Evolutionary conservation across 2,113 vertebrate genomes (phyloP).

Genomic region (Pholis gunnellus): DNA sequence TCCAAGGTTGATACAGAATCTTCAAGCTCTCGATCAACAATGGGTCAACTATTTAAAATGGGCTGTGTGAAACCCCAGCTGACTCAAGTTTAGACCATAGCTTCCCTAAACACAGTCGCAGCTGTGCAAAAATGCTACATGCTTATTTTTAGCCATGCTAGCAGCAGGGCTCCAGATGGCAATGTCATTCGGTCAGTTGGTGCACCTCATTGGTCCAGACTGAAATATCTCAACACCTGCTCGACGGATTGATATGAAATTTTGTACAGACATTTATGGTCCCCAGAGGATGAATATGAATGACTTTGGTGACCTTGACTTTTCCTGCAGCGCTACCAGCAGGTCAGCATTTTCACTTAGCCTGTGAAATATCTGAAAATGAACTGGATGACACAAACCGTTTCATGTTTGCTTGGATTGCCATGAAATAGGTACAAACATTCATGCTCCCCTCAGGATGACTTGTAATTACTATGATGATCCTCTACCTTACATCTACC

Average conservation of each 20-base stretch:
- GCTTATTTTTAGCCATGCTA: conserved; percentile 20
- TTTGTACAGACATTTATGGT: neutral
- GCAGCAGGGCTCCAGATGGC: neutral
- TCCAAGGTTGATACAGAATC: conserved; percentile 14
- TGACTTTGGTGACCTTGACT: neutral
- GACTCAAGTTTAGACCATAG: neutral
- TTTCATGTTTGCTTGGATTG: neutral
- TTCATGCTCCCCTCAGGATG: neutral
- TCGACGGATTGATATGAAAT: neutral
- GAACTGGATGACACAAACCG: neutral
- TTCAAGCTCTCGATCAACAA: conserved; percentile 22
- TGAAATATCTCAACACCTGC: conserved; percentile 11
- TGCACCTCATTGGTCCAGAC: neutral
- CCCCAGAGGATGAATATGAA: neutral
- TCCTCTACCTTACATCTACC: neutral
- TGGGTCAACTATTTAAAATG: neutral
- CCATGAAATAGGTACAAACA: too few relatives aligned
- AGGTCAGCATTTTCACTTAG: neutral
- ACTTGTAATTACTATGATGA: neutral
- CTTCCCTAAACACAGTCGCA: neutral
- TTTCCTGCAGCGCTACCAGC: neutral
- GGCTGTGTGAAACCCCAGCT: neutral
- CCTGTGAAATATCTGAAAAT: neutral
- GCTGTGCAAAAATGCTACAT: conserved; percentile 11
- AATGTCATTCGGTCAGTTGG: neutral